Base-by-base conservation (phyloP, 2,113 vertebrate genomes). In the Scalopus aquaticus region DNA sequence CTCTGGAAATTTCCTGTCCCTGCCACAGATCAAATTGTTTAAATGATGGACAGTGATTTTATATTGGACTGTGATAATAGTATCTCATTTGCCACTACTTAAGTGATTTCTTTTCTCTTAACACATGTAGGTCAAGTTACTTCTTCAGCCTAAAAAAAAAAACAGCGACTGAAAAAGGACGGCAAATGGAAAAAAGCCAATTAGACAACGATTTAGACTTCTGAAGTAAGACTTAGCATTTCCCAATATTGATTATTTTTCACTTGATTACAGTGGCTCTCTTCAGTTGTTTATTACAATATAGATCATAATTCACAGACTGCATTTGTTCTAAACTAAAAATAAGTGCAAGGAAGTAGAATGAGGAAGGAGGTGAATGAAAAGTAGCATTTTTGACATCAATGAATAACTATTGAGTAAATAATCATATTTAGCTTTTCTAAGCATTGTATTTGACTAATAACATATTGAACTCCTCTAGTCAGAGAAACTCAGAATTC, bases 71-170 rank as follows among this genome's bases (percentile, higher is more conserved):
- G 56, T 93, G 95, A 96, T 97, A 96, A 97, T 95, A 88, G 64
- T 93, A 90, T 85, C 90, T 97, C 95, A 97, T 97, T 97, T 97
- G 74, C 93, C 89, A 82, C 85, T 94, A 82, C 96, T 96, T 97
- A 96, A 97, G 93, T 97, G 90, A 96, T 96, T 97, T 97, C 82
- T 89, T 93, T 81, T 62, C 95, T 95, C 90, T 96, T 95, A 97
- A 96, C 73, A 95, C 70, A 96, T 96, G 94, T 90, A 97, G 96
- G 97, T 98, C 96, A 97, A 91, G 91, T 96, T 93, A 93, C 54
- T 97, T 62, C 87, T 96, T 92, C 85, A 95, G 69, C 82, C 42
- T 85, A 79, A 93, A 93, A 97, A 93, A 93, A 97, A 86, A 79
- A 81, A n/a, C 3, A 17, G 35, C 82, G 95, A 95, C 73, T 93